Evolutionary conservation across 2,888 invertebrate species (phyloP).

Genomic region (Herminia tarsipennalis): DNA sequence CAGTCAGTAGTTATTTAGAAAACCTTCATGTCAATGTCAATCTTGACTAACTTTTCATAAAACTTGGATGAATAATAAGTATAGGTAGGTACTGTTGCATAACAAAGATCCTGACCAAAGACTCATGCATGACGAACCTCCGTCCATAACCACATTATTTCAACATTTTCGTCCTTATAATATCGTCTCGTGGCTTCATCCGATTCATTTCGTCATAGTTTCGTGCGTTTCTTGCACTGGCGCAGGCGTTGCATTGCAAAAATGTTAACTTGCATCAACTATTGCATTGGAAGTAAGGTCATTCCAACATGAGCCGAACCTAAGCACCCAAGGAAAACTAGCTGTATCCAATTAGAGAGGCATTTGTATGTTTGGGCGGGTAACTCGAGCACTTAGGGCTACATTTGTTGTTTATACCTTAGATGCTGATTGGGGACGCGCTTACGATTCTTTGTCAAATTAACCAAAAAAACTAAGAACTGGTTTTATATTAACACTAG

Average conservation of each 20-base stretch:
- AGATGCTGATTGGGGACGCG: too few relatives aligned
- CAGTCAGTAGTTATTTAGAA: background rate
- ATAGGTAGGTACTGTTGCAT: too few relatives aligned
- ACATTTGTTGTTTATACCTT: too few relatives aligned
- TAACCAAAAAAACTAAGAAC: too few relatives aligned
- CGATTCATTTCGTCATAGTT: constrained; percentile 39
- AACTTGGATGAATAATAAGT: background rate
- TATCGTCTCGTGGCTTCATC: constrained; percentile 35
- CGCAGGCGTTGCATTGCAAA: constrained; percentile 41
- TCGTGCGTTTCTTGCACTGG: constrained; percentile 40
- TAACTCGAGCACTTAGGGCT: constrained; percentile 26
- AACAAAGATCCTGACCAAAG: constrained; percentile 1
- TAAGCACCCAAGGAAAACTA: constrained; percentile 52
- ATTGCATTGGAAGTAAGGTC: constrained; percentile 56
- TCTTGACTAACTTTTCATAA: background rate
- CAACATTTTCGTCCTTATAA: constrained; percentile 21
- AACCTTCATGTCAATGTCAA: background rate
- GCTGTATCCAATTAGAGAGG: constrained; percentile 52
- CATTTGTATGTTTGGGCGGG: constrained; percentile 48
- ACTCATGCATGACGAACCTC: constrained; percentile 3
- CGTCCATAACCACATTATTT: constrained; percentile 4
- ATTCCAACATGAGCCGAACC: constrained; percentile 40
- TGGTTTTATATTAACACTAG: too few relatives aligned
- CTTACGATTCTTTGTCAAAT: too few relatives aligned
- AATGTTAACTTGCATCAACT: constrained; percentile 47